phyloP scores from a whole-genome alignment of 1,140 invertebrate genomes.

The Anagrus nilaparvatae region DNA sequence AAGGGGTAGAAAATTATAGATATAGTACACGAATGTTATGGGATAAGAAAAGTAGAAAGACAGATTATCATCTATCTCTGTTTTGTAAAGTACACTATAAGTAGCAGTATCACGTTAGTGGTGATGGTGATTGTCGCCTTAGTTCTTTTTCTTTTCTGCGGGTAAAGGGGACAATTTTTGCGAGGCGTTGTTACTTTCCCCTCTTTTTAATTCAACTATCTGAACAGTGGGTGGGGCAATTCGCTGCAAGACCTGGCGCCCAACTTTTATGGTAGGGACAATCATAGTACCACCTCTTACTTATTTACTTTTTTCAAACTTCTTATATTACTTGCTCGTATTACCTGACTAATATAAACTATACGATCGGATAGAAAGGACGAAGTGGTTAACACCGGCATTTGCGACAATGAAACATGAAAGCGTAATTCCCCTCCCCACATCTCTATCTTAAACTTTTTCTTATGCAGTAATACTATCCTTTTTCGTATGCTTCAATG shows the following conservation, averaged over 20 bases:
- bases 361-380: constrained; percentile 5
- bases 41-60: constrained; percentile 8
- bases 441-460: too few species aligned
- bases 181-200: too few species aligned
- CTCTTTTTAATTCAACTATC: too few species aligned
- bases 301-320: too few species aligned
- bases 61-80: constrained; percentile 15
- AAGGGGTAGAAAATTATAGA: too few species aligned
- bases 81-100: too few species aligned
- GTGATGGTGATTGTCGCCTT: constrained; percentile 32
- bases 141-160: constrained; percentile 33
- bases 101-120: constrained; percentile 16
- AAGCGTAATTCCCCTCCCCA: constrained; percentile 19
- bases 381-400: constrained; percentile 30
- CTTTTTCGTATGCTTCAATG: too few species aligned
- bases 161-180: constrained; percentile 47
- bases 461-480: too few species aligned
- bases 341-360: too few species aligned
- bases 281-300: constrained; percentile 32
- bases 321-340: too few species aligned
- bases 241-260: constrained; percentile 28
- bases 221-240: constrained; percentile 39
- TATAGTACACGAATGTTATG: background rate
- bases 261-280: too few species aligned
- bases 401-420: constrained; percentile 39